A percentile compares a stretch with the other conserved stretches of the same genome.
These are phyloP conservation scores for Zosterops hypoxanthus DNA, from an alignment of 2,113 vertebrate genomes.

Conservation along the genomic window DNA sequence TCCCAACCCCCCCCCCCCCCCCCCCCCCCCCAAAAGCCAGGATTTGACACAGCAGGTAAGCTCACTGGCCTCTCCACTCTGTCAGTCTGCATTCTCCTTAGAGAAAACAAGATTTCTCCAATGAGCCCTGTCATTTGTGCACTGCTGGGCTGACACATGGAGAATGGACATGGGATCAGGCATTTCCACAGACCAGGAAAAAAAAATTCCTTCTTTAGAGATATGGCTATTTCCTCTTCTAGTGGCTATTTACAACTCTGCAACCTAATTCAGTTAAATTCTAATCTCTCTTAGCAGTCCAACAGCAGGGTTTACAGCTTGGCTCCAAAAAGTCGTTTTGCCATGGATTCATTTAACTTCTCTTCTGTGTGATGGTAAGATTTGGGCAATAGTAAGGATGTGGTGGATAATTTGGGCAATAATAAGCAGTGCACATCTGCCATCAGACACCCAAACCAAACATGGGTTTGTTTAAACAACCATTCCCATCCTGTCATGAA, in stretches of 20 bases:
- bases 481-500: too few species aligned
- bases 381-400: not conserved
- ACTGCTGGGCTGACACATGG: not conserved
- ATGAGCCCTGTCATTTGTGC: fast-evolving
- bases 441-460: not conserved
- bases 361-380: fast-evolving
- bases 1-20: too few species aligned
- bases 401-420: not conserved
- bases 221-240: fast-evolving
- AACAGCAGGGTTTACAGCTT: not conserved
- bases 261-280: not conserved
- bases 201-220: not conserved
- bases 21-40: not conserved
- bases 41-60: not conserved
- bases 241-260: not conserved
- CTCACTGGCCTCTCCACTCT: not conserved
- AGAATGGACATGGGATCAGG: not conserved
- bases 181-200: not conserved
- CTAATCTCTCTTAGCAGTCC: not conserved
- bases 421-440: not conserved
- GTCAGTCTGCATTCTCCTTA: not conserved
- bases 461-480: not conserved
- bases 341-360: not conserved
- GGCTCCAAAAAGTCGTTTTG: not conserved
- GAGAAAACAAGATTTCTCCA: not conserved